These are phyloP conservation scores for Leptura quadrifasciata DNA, from an alignment of 2,888 invertebrate genomes.

Conservation along the genomic window DNA sequence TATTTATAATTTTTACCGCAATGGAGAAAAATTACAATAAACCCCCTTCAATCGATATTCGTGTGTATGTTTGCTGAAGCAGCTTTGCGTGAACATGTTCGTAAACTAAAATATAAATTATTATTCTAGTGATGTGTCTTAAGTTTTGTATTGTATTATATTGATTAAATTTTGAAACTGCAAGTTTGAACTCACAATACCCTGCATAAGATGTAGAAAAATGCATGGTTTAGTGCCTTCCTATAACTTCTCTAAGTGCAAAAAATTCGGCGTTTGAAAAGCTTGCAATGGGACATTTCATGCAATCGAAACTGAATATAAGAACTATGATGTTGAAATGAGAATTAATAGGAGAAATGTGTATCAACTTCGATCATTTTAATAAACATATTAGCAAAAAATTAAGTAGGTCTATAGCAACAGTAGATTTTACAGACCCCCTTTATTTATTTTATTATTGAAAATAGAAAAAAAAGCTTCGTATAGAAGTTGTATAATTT, in stretches of 20 bases:
- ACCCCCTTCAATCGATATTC: not conserved
- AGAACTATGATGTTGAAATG: no score
- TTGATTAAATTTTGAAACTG: slow-evolving; percentile 66
- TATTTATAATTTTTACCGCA: not conserved
- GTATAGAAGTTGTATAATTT: no score
- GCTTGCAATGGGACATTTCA: not conserved
- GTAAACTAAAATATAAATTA: slow-evolving; percentile 55
- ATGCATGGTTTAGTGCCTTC: slow-evolving; percentile 44
- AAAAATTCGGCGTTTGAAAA: slow-evolving; percentile 17
- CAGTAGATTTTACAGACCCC: no score
- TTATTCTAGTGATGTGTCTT: slow-evolving; percentile 72
- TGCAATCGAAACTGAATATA: not conserved
- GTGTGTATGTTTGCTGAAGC: slow-evolving; percentile 12
- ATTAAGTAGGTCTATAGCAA: no score
- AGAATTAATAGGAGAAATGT: no score
- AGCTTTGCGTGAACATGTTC: slow-evolving; percentile 23
- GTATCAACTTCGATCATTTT: no score
- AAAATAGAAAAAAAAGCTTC: no score
- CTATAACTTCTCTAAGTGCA: slow-evolving; percentile 45
- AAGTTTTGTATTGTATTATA: slow-evolving; percentile 66
- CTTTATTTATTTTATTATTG: no score
- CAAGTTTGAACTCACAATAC: slow-evolving; percentile 69
- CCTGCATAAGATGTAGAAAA: slow-evolving; percentile 66
- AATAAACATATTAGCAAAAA: no score
- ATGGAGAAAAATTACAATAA: not conserved